phyloP scores from a whole-genome alignment of 2,113 vertebrate genomes.

The Galbula dea region DNA sequence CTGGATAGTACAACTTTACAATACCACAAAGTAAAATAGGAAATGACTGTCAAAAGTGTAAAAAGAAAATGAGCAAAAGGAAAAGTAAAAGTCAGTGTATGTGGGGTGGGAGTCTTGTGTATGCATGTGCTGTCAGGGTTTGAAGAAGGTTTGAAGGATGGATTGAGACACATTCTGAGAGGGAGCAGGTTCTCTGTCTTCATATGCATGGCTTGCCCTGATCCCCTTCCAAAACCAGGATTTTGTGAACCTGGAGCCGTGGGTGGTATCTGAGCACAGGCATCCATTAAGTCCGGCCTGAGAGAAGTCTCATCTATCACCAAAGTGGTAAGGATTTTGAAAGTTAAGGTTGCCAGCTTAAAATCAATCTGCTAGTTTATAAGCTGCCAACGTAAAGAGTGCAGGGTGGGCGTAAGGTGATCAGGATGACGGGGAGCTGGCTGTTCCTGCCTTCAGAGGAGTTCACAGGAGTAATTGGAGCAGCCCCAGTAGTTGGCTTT shows the following conservation, averaged over 20 bases:
- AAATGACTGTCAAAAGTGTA: neutral
- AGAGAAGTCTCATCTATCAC: neutral
- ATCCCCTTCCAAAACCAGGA: rapidly evolving
- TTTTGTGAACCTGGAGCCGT: neutral
- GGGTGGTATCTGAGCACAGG: neutral
- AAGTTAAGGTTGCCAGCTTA: neutral
- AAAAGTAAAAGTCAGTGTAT: neutral
- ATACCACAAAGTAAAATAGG: neutral
- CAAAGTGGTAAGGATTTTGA: neutral
- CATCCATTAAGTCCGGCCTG: neutral
- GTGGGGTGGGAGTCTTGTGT: rapidly evolving
- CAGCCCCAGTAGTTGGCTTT: rapidly evolving
- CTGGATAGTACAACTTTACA: neutral
- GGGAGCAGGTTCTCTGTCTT: neutral
- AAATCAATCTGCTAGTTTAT: constrained; percentile 15
- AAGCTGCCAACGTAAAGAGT: constrained; percentile 24
- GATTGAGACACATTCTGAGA: neutral
- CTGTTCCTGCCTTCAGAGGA: neutral
- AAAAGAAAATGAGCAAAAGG: neutral
- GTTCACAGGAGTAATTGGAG: neutral
- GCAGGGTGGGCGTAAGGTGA: neutral
- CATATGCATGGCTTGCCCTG: neutral
- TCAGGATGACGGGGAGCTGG: rapidly evolving
- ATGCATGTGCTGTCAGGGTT: neutral
- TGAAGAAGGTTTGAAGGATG: neutral